Conservation (phyloP, 2,797 vertebrate genomes). For the Eurystomus glaucurus region DNA sequence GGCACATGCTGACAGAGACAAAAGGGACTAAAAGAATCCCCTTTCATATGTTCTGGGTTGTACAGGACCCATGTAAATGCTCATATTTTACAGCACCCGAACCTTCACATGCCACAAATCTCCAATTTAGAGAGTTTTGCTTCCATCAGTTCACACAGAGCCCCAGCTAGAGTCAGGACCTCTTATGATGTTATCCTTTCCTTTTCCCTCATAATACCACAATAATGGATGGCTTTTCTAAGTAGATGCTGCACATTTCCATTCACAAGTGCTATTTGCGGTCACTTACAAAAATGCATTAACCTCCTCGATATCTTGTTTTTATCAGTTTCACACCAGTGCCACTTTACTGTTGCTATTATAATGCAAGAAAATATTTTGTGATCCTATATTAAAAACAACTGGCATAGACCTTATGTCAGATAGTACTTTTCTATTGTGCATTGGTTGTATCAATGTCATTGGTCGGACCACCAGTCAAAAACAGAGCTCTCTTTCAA, state of each 20-base stretch:
- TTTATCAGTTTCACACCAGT: background rate
- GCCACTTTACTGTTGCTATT: background rate
- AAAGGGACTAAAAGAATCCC: background rate
- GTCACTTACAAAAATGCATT: conserved; percentile 27
- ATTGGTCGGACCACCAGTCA: background rate
- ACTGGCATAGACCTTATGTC: background rate
- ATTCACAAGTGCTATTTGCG: conserved; percentile 34
- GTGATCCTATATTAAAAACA: background rate
- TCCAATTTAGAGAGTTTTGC: background rate
- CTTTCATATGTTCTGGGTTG: background rate
- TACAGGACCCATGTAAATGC: background rate
- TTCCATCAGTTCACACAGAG: background rate
- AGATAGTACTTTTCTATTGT: background rate
- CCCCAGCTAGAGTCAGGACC: background rate
- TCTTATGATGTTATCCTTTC: background rate
- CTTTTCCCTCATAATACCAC: background rate
- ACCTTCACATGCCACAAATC: background rate
- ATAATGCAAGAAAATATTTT: background rate
- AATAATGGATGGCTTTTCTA: background rate
- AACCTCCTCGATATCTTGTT: conserved; percentile 33
- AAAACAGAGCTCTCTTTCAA: background rate
- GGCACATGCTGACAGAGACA: background rate
- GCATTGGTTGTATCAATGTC: background rate
- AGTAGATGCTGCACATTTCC: conserved; percentile 21
- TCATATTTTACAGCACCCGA: background rate